These are phyloP conservation scores for Helicolenus hilgendorfi DNA, from an alignment of 2,797 vertebrate species.

Conservation along the genomic window DNA sequence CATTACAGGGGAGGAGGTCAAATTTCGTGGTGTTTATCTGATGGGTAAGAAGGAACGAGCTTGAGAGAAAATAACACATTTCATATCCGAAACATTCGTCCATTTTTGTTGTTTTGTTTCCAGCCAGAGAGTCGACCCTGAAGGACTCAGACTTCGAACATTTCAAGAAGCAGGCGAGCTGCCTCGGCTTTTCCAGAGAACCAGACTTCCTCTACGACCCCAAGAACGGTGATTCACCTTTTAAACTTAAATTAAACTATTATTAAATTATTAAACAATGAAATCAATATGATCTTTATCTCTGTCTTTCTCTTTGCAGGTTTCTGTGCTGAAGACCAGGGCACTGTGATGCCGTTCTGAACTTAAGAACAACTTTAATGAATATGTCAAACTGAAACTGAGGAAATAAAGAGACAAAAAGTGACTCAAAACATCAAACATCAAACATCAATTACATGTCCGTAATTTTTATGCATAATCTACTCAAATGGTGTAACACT, in stretches of 20 bases:
- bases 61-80: rapidly evolving
- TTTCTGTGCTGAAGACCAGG: no score
- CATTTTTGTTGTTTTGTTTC: neutral
- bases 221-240: no score
- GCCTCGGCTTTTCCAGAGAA: no score
- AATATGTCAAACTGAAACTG: neutral
- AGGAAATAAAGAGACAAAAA: neutral
- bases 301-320: no score
- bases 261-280: no score
- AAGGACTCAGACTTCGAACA: neutral
- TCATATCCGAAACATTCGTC: neutral
- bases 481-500: neutral
- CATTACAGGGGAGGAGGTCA: rapidly evolving
- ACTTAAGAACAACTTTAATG: neutral
- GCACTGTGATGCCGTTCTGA: no score
- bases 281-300: no score
- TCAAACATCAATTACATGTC: no score
- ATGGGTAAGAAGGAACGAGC: slow-evolving; percentile 20
- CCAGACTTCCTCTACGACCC: no score
- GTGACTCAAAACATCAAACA: no score
- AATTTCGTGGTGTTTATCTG: neutral
- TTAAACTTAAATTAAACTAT: no score
- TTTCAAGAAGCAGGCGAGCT: neutral
- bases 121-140: slow-evolving; percentile 13
- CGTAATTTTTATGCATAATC: neutral